These are phyloP conservation scores for Glossophaga mutica DNA, from an alignment of 2,797 vertebrate genomes.

Conservation along the genomic window DNA sequence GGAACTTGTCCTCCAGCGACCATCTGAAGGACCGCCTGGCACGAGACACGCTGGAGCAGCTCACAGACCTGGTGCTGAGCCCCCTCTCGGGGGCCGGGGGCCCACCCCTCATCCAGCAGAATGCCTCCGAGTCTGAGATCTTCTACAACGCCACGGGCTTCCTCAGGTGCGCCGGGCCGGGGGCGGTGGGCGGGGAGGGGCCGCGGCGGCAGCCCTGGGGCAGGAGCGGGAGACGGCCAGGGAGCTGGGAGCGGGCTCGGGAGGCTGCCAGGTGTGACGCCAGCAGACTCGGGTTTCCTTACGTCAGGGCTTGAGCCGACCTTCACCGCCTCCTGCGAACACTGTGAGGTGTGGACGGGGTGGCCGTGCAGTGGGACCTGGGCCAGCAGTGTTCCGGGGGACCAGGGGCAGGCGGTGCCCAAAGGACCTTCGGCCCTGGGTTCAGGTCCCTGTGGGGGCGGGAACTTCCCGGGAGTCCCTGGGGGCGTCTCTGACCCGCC, in stretches of 20 bases:
- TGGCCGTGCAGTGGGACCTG: neutral
- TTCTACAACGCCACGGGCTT: slow-evolving; percentile 96
- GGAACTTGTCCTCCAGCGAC: slow-evolving; percentile 98
- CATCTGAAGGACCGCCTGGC: slow-evolving; percentile 92
- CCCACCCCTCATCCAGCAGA: slow-evolving; percentile 80
- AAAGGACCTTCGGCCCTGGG: neutral
- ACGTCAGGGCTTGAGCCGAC: neutral
- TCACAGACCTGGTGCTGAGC: slow-evolving; percentile 88
- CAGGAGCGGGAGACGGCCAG: neutral
- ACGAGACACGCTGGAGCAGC: slow-evolving; percentile 84
- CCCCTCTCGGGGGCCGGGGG: slow-evolving; percentile 84
- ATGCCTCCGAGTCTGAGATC: slow-evolving; percentile 90
- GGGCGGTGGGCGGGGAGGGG: neutral
- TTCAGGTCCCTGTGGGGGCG: neutral
- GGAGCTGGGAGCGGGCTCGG: neutral
- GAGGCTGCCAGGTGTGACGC: neutral
- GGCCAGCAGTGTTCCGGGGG: neutral
- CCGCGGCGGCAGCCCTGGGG: neutral
- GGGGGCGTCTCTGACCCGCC: neutral
- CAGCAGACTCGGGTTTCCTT: neutral
- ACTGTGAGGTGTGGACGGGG: accelerated
- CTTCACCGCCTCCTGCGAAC: accelerated
- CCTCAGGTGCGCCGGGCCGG: slow-evolving; percentile 85
- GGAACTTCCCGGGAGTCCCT: neutral
- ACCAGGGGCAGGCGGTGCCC: neutral